These are phyloP conservation scores for Aphidius gifuensis DNA, from an alignment of 1,140 invertebrate species.

Conservation along the genomic window DNA sequence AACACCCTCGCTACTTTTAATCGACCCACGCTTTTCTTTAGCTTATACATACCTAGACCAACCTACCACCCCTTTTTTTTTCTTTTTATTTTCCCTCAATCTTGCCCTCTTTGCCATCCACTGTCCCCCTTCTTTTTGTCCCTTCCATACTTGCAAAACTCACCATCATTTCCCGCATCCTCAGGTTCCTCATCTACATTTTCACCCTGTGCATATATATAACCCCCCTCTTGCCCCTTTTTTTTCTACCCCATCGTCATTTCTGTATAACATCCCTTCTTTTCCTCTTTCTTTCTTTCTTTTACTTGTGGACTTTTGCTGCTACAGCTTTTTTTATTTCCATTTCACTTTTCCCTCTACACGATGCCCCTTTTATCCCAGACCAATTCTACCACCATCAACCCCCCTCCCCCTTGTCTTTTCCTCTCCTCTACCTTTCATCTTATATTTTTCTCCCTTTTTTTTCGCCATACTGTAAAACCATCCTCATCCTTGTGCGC, in stretches of 20 bases:
- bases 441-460: conserved; percentile 12
- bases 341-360: no score
- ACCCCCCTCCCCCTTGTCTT: not conserved
- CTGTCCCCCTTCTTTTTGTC: conserved; percentile 30
- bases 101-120: conserved; percentile 32
- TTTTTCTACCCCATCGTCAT: conserved; percentile 14
- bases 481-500: conserved; percentile 11
- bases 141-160: conserved; percentile 5
- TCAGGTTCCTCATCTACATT: conserved; percentile 41
- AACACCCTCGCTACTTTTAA: conserved; percentile 59
- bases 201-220: conserved; percentile 18
- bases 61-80: conserved; percentile 21
- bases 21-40: conserved; percentile 57
- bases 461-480: not conserved
- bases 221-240: conserved; percentile 22
- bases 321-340: not conserved
- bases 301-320: conserved; percentile 23
- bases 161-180: conserved; percentile 3
- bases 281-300: conserved; percentile 29
- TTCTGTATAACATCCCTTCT: not conserved
- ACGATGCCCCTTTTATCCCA: conserved; percentile 8
- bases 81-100: conserved; percentile 8
- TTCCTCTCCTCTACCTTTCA: not conserved
- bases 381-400: not conserved
- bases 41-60: conserved; percentile 52